These are phyloP conservation scores for Perccottus glenii DNA, from an alignment of 2,113 vertebrate species.

Conservation along the genomic window DNA sequence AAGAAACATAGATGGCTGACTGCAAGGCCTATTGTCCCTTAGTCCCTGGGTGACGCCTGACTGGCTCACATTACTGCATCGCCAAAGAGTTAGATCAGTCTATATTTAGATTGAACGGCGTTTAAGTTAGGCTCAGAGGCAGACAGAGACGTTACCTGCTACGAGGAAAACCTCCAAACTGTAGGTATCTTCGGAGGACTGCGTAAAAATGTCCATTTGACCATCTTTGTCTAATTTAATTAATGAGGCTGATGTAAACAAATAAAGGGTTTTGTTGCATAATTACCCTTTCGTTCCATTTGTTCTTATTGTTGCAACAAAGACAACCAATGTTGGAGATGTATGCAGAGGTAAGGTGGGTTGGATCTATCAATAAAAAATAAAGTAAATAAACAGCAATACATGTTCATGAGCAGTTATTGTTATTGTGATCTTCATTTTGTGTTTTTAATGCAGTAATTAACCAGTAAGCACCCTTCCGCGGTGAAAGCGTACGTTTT, in stretches of 20 bases:
- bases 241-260: no score
- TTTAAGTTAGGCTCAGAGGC: conserved; percentile 7
- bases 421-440: neutral
- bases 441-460: neutral
- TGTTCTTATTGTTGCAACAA: neutral
- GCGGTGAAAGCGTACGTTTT: neutral
- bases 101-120: conserved; percentile 36
- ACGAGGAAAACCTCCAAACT: neutral
- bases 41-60: conserved; percentile 24
- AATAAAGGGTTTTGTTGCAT: no score
- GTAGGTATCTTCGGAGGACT: no score
- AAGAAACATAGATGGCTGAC: conserved; percentile 28
- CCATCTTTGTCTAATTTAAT: no score
- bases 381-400: no score
- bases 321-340: neutral
- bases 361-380: no score
- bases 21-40: conserved; percentile 32
- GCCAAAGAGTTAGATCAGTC: conserved; percentile 30
- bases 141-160: neutral
- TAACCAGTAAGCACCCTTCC: no score
- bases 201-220: no score
- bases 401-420: neutral
- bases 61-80: conserved; percentile 28
- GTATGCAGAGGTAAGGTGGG: no score
- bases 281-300: no score